Evolutionary conservation across 2,888 invertebrate species (phyloP).

Genomic region (Cerceris ruficornis): DNA sequence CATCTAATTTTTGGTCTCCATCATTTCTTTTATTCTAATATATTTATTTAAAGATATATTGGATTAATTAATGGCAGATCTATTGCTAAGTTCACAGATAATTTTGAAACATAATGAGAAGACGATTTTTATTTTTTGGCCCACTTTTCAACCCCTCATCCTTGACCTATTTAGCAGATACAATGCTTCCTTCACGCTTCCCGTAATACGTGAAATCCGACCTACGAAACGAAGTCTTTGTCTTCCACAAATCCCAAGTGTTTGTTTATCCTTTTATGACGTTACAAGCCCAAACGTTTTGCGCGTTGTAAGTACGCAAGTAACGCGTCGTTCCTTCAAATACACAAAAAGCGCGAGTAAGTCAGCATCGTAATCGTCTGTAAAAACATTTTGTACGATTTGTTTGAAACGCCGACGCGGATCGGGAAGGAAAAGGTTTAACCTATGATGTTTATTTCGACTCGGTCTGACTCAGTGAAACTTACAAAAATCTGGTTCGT

Average conservation of each 20-base stretch:
- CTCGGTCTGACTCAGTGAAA: background rate
- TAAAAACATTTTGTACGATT: conserved; percentile 29
- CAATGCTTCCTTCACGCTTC: no score
- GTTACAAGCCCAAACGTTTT: conserved; percentile 13
- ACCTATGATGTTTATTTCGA: conserved; percentile 35
- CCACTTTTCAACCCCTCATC: no score
- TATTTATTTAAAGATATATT: no score
- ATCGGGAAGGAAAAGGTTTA: conserved; percentile 14
- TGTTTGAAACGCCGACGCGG: conserved; percentile 30
- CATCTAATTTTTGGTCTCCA: no score
- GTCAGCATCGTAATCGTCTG: conserved; percentile 28
- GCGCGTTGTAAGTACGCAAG: background rate
- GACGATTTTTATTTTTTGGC: no score
- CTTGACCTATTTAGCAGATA: no score
- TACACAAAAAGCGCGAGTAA: conserved; percentile 23
- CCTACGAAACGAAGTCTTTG: background rate
- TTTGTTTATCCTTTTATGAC: conserved; percentile 23
- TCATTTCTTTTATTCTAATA: no score
- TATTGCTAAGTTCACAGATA: no score
- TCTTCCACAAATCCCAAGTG: background rate
- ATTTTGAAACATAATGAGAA: no score
- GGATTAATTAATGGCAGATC: no score
- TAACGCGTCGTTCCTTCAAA: conserved; percentile 30
- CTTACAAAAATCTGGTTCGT: background rate
- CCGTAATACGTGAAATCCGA: no score